A percentile compares a stretch with the other conserved stretches of the same genome.
phyloP scores from a whole-genome alignment of 2,113 vertebrate genomes.

The Phaetusa simplex region DNA sequence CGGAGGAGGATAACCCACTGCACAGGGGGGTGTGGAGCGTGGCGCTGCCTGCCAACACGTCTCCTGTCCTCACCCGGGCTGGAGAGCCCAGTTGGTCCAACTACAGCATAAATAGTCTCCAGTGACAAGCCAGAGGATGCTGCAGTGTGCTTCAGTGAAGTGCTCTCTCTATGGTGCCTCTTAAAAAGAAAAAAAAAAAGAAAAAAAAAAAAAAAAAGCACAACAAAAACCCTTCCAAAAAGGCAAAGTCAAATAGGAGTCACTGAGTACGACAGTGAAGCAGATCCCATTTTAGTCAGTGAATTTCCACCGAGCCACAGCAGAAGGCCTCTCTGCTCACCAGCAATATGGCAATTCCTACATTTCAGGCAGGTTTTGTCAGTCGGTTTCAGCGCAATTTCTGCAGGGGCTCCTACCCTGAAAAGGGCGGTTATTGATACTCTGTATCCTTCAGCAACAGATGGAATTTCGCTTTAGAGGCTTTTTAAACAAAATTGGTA shows the following conservation, averaged over 20 bases:
- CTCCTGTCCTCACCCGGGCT: not conserved
- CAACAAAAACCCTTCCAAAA: not conserved
- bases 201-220: not conserved
- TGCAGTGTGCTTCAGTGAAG: constrained; percentile 35
- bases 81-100: not conserved
- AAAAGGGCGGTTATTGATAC: not conserved
- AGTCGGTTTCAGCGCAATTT: not conserved
- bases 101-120: not conserved
- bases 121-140: not conserved
- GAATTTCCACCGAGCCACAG: constrained; percentile 30
- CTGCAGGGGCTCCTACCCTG: not conserved
- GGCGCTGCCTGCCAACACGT: rapidly evolving
- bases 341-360: not conserved
- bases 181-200: not conserved
- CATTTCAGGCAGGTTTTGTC: not conserved
- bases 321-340: not conserved
- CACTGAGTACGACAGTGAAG: not conserved
- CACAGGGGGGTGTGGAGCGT: not conserved
- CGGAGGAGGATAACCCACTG: not conserved
- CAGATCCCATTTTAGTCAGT: constrained; percentile 21
- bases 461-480: not conserved
- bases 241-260: constrained; percentile 50
- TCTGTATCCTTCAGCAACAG: not conserved
- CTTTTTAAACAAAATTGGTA: not conserved
- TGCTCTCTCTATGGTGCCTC: constrained; percentile 26